A percentile compares a stretch with the other conserved stretches of the same genome.
Evolutionary conservation across 2,113 vertebrate genomes (phyloP).

Genomic region (Stomatorhinus ivindoensis): DNA sequence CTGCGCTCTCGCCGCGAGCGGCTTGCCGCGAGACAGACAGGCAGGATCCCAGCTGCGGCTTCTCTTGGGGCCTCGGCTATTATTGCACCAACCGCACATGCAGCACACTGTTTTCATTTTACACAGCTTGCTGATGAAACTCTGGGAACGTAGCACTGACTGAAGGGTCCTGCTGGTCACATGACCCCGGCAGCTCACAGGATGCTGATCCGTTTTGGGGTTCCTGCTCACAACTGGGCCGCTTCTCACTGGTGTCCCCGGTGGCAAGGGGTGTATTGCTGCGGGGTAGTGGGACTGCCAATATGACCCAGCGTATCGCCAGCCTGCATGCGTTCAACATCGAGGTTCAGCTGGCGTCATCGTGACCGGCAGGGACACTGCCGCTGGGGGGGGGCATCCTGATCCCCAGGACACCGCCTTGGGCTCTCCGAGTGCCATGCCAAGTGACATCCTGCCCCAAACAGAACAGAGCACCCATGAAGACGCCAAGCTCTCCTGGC

Average conservation of each 20-base stretch:
- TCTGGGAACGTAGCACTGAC: not conserved
- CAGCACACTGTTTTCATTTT: not conserved
- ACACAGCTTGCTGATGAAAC: not conserved
- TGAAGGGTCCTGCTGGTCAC: not conserved
- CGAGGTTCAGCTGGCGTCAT: not conserved
- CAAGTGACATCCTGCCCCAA: not conserved
- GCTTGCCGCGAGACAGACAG: not conserved
- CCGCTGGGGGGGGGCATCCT: not conserved
- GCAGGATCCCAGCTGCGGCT: not conserved
- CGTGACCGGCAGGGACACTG: not conserved
- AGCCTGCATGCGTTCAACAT: not conserved
- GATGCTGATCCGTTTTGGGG: not conserved
- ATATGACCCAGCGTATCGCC: not conserved
- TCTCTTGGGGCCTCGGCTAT: not conserved
- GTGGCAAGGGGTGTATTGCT: not conserved
- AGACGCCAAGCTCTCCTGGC: not conserved
- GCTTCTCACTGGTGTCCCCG: not conserved
- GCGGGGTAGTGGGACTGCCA: not conserved
- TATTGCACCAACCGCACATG: not conserved
- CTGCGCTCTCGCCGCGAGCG: not conserved
- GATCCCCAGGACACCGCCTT: not conserved
- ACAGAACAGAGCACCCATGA: not conserved
- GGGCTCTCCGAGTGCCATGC: not conserved
- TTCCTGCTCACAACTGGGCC: not conserved
- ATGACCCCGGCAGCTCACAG: not conserved